These are phyloP conservation scores for Syrrhaptes paradoxus DNA, from an alignment of 2,113 vertebrate species.

Conservation along the genomic window DNA sequence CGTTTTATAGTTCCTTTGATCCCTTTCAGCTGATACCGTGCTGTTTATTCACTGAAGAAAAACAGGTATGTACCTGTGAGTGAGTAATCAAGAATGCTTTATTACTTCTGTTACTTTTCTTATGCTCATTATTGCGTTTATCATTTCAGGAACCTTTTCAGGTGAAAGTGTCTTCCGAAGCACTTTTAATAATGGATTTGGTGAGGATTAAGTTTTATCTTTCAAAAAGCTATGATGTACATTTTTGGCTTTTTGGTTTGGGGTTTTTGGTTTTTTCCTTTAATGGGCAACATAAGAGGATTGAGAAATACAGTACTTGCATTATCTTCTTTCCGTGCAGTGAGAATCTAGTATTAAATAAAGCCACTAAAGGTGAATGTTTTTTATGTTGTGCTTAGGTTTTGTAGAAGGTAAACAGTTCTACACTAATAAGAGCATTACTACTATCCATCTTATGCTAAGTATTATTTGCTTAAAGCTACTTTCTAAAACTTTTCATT, in stretches of 20 bases:
- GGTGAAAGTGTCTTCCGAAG: slow-evolving; percentile 91
- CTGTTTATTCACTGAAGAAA: slow-evolving; percentile 87
- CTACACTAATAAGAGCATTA: background rate
- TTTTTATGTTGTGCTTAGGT: background rate
- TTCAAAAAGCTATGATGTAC: background rate
- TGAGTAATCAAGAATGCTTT: background rate
- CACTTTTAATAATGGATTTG: slow-evolving; percentile 96
- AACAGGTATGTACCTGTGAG: slow-evolving; percentile 78
- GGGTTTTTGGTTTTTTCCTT: no score
- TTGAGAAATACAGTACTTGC: background rate
- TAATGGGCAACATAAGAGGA: background rate
- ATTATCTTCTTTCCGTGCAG: background rate
- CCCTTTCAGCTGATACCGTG: slow-evolving; percentile 98
- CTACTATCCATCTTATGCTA: background rate
- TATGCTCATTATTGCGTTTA: background rate
- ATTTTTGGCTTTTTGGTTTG: no score
- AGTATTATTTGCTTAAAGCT: background rate
- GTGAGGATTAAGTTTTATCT: slow-evolving; percentile 74
- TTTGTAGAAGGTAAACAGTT: slow-evolving; percentile 15
- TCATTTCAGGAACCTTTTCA: slow-evolving; percentile 90
- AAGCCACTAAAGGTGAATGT: slow-evolving; percentile 29
- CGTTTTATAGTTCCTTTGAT: slow-evolving; percentile 88
- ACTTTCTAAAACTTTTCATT: background rate
- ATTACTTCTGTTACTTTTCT: background rate
- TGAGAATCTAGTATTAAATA: slow-evolving; percentile 44